phyloP scores from a whole-genome alignment of 2,797 vertebrate genomes.

The Mus minutoides region DNA sequence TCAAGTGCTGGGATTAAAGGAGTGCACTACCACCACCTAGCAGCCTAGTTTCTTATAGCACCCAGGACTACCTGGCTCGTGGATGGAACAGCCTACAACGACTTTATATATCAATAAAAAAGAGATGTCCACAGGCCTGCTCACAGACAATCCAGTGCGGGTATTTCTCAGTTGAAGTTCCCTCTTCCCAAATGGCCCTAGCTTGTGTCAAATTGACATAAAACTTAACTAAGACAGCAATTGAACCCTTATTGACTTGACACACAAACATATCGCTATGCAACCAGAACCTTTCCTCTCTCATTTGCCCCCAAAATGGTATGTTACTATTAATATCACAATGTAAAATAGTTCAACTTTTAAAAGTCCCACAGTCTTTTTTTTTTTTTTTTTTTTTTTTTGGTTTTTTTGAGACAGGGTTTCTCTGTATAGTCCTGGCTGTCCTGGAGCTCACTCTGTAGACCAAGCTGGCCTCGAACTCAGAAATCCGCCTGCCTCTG shows the following conservation, averaged over 20 bases:
- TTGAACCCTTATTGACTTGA: not conserved
- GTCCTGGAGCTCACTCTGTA: no score
- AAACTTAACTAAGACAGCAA: not conserved
- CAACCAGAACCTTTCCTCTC: not conserved
- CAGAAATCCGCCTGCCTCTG: no score
- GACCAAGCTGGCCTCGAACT: no score
- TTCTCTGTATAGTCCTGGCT: no score
- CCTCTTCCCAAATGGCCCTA: not conserved
- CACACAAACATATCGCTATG: not conserved
- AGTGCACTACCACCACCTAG: not conserved
- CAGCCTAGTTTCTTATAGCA: not conserved
- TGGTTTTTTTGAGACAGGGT: no score
- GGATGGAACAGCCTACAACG: no score
- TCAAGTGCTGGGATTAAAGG: not conserved
- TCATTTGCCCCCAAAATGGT: not conserved
- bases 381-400: no score
- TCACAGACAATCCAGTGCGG: not conserved
- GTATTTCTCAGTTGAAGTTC: not conserved
- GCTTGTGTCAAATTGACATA: not conserved
- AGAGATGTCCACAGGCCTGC: not conserved
- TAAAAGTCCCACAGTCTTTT: not conserved
- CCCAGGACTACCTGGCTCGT: not conserved
- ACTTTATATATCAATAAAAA: not conserved
- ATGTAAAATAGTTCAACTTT: not conserved
- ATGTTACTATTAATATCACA: not conserved